Base-by-base conservation (phyloP, 2,888 invertebrate species). In the Linhomoeus sp. region DNA sequence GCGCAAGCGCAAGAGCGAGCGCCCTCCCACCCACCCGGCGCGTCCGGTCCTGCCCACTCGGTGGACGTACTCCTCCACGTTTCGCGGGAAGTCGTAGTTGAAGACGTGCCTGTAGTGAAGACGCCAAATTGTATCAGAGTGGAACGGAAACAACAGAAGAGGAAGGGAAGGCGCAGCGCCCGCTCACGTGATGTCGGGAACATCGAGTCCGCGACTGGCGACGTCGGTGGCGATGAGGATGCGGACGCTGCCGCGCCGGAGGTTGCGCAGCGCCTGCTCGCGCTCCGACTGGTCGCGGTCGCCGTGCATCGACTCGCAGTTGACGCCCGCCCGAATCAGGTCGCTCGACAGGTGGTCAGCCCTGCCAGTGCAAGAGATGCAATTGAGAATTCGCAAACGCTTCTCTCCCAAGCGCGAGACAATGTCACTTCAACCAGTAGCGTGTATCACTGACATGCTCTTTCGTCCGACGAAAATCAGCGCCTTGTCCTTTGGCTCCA, bases 51-150 rank as follows among this genome's bases (percentile, higher is more conserved):
- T 75, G 0, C 90, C 90, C n/a, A 92, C 84, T 50, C 90, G 75
- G 64, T 92, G 90, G 1, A 86, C 86, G 68, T 90, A 92, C 60
- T 92, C 90, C 65, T 90, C 90, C 58, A 90, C 84, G 58, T 87
- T 84, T 19, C 79, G 74, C 0, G 90, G 90, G 60, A 90, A 88
- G 67, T 92, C 90, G 58, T 77, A 82, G 66, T 92, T 92, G 25
- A 88, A 70, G 1, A 92, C 86, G 66, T 86, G 84, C 14, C 77
- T 77, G 61, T 39, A 70, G 36, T 24, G 1, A 43, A 33, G 17
- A 43, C 5, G 17, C 29, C 14, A 26, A 43, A 17, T 26, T 36
- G 24, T 26, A 7, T n/a, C 12, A 5, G 35, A 33, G 15, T n/a
- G 37, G 26, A 17, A 26, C 15, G 37, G 9, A 33, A 5, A 3